phyloP scores from a whole-genome alignment of 1,140 invertebrate species.

The Vollenhovia emeryi region DNA sequence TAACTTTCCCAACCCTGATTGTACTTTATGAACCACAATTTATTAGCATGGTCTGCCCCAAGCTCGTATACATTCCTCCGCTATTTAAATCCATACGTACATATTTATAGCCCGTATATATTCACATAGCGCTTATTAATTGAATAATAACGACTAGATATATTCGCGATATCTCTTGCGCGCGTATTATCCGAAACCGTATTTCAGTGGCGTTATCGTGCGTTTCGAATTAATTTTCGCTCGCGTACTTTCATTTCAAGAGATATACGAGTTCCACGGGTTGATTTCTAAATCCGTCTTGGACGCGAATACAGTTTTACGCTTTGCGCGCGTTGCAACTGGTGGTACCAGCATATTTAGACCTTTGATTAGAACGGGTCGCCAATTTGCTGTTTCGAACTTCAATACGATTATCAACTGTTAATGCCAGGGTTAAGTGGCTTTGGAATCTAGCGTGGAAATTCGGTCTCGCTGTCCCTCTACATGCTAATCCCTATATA shows the following conservation, averaged over 20 bases:
- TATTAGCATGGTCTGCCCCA: conserved; percentile 14
- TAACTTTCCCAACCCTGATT: too few relatives aligned
- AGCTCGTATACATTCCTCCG: conserved; percentile 11
- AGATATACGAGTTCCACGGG: not conserved
- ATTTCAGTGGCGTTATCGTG: conserved; percentile 24
- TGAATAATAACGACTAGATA: conserved; percentile 48
- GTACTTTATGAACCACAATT: conserved; percentile 36
- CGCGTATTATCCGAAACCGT: conserved; percentile 22
- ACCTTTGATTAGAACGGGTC: conserved; percentile 64
- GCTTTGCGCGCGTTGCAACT: conserved; percentile 49
- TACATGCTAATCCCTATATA: conserved; percentile 28
- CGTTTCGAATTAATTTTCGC: conserved; percentile 38
- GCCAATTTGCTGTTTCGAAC: conserved; percentile 59
- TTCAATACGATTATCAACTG: conserved; percentile 66
- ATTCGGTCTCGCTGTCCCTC: not conserved
- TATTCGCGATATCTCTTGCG: conserved; percentile 27
- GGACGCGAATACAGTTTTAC: not conserved
- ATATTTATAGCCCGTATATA: not conserved
- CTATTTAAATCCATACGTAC: conserved; percentile 30
- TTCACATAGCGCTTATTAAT: conserved; percentile 33
- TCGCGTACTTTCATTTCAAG: conserved; percentile 4
- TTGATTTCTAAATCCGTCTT: conserved; percentile 56
- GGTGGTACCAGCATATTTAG: conserved; percentile 72
- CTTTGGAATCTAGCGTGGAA: conserved; percentile 43
- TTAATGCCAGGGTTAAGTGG: conserved; percentile 58